Evolutionary conservation across 2,113 vertebrate genomes (phyloP).

Genomic region (Rostratula benghalensis): DNA sequence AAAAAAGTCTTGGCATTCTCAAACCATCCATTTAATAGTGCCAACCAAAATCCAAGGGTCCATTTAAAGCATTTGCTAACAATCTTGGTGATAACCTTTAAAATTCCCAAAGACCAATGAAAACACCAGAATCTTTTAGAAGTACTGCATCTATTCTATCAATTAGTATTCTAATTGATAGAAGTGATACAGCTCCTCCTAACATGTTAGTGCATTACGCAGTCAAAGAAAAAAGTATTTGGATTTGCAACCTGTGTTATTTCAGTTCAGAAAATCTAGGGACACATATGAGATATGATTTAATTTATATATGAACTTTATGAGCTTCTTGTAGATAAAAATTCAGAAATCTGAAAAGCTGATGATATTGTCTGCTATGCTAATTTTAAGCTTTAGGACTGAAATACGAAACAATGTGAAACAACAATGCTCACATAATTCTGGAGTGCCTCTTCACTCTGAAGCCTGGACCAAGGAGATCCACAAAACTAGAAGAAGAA

Average conservation of each 20-base stretch:
- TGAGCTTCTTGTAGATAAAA: background rate
- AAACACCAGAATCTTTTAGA: background rate
- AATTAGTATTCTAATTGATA: background rate
- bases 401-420: background rate
- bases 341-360: background rate
- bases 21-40: background rate
- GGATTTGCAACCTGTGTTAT: background rate
- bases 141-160: no score
- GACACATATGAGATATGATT: background rate
- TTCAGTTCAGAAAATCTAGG: background rate
- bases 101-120: background rate
- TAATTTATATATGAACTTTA: background rate
- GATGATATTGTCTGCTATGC: background rate
- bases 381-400: background rate
- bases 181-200: background rate
- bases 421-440: background rate
- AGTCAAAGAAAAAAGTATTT: background rate
- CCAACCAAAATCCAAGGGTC: background rate
- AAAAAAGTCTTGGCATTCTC: background rate
- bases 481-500: background rate
- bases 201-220: background rate
- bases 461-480: background rate
- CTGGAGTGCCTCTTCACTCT: background rate
- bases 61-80: background rate
- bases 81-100: background rate